phyloP scores from a whole-genome alignment of 2,113 vertebrate genomes.

The Stomatorhinus ivindoensis region DNA sequence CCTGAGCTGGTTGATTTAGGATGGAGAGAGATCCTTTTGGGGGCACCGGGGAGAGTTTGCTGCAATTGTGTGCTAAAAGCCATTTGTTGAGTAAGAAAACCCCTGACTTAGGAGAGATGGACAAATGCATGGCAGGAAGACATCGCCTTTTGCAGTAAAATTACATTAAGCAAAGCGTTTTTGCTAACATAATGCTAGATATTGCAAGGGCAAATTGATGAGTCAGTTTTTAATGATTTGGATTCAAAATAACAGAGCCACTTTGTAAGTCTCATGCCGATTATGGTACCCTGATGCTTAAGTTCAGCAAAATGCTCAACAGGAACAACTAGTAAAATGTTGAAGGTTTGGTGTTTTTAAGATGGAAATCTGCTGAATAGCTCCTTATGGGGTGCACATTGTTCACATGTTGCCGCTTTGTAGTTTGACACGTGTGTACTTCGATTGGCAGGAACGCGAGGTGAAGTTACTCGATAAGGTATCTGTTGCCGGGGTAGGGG shows the following conservation, averaged over 20 bases:
- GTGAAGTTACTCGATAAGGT: not conserved
- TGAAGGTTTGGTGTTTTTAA: not conserved
- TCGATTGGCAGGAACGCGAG: not conserved
- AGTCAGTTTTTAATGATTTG: not conserved
- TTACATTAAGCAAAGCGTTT: not conserved
- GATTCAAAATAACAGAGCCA: not conserved
- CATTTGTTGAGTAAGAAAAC: conserved; percentile 16
- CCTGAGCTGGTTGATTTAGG: conserved; percentile 42
- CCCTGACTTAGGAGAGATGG: not conserved
- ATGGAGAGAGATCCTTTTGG: conserved; percentile 39
- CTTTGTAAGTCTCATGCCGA: not conserved
- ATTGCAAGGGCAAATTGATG: not conserved
- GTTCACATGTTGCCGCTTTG: not conserved
- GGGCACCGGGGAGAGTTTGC: conserved; percentile 33
- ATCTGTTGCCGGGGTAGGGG: not conserved
- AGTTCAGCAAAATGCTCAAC: not conserved
- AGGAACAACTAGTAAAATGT: not conserved
- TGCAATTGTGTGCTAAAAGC: conserved; percentile 16
- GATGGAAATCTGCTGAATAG: not conserved
- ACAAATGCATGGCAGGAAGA: not conserved
- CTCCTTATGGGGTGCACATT: not conserved
- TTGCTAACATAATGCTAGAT: not conserved
- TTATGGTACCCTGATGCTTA: not conserved
- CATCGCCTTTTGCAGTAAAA: not conserved
- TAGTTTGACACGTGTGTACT: not conserved